A percentile compares a stretch with the other conserved stretches of the same genome.
These are phyloP conservation scores for Xyliphius kryptos DNA, from an alignment of 2,113 vertebrate species.

Conservation along the genomic window DNA sequence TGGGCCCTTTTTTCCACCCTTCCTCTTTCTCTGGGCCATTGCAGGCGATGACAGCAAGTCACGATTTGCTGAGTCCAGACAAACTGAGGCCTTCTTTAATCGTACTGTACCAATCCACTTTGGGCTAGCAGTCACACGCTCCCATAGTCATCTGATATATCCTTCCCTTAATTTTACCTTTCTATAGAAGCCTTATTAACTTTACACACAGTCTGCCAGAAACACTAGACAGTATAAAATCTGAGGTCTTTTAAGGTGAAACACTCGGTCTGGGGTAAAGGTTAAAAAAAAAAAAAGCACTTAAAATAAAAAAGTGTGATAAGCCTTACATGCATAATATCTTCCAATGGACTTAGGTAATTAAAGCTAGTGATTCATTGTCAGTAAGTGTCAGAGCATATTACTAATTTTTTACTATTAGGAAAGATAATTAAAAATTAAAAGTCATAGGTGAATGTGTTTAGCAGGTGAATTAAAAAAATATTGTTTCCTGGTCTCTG, in stretches of 20 bases:
- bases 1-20: slow-evolving; percentile 17
- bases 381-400: no score
- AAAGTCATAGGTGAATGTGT: no score
- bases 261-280: slow-evolving; percentile 26
- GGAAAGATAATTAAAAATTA: no score
- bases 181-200: slow-evolving; percentile 42
- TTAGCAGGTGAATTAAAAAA: no score
- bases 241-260: slow-evolving; percentile 38
- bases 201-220: slow-evolving; percentile 23
- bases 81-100: slow-evolving; percentile 41
- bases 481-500: no score
- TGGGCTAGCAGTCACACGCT: slow-evolving; percentile 31
- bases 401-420: no score
- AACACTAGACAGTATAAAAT: slow-evolving; percentile 27
- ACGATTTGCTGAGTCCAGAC: slow-evolving; percentile 45
- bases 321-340: no score
- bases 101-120: slow-evolving; percentile 29
- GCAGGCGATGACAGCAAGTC: slow-evolving; percentile 44
- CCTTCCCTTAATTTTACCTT: slow-evolving; percentile 37
- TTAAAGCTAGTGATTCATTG: no score
- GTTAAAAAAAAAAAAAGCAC: slow-evolving; percentile 1
- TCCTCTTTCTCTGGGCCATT: slow-evolving; percentile 37
- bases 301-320: no score
- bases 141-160: slow-evolving; percentile 39
- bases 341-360: no score